Evolutionary conservation across 1,140 invertebrate species (phyloP).

Genomic region (Heliconius melpomene): DNA sequence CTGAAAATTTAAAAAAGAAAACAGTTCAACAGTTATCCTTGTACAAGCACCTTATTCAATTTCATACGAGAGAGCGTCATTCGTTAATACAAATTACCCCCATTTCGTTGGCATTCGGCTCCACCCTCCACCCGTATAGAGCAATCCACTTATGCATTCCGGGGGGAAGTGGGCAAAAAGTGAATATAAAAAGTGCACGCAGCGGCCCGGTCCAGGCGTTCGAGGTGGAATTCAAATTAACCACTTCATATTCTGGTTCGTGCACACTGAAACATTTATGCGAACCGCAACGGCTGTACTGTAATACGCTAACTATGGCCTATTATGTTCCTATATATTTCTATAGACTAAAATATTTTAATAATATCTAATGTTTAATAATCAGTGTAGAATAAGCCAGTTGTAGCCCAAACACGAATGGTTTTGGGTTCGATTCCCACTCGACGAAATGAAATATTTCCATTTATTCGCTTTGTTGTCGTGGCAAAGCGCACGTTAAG

Average conservation of each 20-base stretch:
- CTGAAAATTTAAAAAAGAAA: not conserved
- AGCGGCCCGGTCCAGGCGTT: slow-evolving; percentile 27
- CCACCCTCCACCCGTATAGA: slow-evolving; percentile 26
- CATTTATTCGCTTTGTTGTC: no score
- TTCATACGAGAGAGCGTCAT: slow-evolving; percentile 19
- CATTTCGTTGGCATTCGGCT: slow-evolving; percentile 29
- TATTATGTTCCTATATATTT: not conserved
- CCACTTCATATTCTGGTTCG: slow-evolving; percentile 53
- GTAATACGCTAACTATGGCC: not conserved
- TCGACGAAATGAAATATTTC: no score
- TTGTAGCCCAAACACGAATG: no score
- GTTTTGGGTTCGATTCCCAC: no score
- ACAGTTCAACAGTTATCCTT: slow-evolving; percentile 1
- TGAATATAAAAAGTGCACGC: slow-evolving; percentile 40
- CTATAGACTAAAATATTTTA: not conserved
- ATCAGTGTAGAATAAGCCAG: not conserved
- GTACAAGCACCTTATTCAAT: slow-evolving; percentile 14
- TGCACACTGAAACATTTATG: slow-evolving; percentile 57
- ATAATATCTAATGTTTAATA: not conserved
- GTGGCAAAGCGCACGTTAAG: no score
- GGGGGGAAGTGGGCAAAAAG: slow-evolving; percentile 48
- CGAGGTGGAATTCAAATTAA: slow-evolving; percentile 68
- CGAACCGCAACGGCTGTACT: slow-evolving; percentile 24
- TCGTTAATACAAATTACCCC: slow-evolving; percentile 32
- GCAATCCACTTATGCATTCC: slow-evolving; percentile 43